These are phyloP conservation scores for Epistrophe eligans DNA, from an alignment of 2,888 invertebrate genomes.

Conservation along the genomic window DNA sequence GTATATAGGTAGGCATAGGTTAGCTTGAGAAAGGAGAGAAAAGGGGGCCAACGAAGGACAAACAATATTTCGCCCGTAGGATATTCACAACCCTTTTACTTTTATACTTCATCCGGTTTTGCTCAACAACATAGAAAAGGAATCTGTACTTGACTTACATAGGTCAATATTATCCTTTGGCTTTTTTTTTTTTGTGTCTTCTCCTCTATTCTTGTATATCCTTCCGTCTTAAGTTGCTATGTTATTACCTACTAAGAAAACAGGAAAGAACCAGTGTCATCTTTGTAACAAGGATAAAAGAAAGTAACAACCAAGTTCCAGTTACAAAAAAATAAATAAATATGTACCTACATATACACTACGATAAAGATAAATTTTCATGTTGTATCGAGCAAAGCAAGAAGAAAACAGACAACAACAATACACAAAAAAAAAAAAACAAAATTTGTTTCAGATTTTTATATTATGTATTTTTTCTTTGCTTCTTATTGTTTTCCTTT, in stretches of 20 bases:
- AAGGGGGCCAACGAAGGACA: neutral
- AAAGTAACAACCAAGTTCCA: constrained; percentile 30
- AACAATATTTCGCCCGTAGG: constrained; percentile 16
- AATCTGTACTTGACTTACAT: constrained; percentile 8
- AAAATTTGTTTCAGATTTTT: constrained; percentile 26
- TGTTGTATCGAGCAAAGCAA: constrained; percentile 40
- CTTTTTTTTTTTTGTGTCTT: neutral
- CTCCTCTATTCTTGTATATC: neutral
- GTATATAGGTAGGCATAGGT: neutral
- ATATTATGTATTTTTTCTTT: neutral
- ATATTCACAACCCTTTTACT: constrained; percentile 51
- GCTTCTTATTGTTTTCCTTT: constrained; percentile 31
- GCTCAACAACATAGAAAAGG: neutral
- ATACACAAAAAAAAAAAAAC: neutral
- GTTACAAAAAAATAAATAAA: neutral
- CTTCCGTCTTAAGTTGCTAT: constrained; percentile 50
- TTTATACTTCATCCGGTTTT: constrained; percentile 30
- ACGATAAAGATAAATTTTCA: constrained; percentile 67
- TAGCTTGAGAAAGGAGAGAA: neutral
- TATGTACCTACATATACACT: constrained; percentile 11
- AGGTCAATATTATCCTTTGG: constrained; percentile 56
- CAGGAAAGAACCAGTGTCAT: constrained; percentile 59
- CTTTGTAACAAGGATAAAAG: constrained; percentile 56
- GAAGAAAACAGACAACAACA: neutral
- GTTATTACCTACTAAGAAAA: constrained; percentile 63